These are phyloP conservation scores for Astatoreochromis straeleni DNA, from an alignment of 2,113 vertebrate species.

Conservation along the genomic window DNA sequence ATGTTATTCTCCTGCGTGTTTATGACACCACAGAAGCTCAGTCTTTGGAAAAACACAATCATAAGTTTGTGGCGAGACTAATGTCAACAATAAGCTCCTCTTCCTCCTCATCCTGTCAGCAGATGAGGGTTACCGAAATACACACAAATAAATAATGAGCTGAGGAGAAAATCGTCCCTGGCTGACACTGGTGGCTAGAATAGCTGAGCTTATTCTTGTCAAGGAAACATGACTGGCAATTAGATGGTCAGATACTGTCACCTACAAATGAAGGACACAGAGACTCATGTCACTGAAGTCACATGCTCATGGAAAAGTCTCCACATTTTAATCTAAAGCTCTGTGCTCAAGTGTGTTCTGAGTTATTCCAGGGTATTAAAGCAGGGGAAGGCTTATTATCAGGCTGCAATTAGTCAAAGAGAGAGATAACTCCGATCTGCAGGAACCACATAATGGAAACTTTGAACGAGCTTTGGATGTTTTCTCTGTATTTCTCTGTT, in stretches of 20 bases:
- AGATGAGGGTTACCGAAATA: conserved; percentile 12
- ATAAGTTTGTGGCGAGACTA: background rate
- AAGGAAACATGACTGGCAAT: background rate
- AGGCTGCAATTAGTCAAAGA: background rate
- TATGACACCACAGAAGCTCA: background rate
- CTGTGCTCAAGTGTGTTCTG: background rate
- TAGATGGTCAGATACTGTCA: background rate
- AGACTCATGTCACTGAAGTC: background rate
- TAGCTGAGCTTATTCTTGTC: background rate
- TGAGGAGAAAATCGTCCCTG: background rate
- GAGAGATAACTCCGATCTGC: background rate
- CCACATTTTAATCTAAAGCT: background rate
- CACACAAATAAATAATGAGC: conserved; percentile 24
- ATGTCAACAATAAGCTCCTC: conserved; percentile 39
- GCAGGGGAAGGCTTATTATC: conserved; percentile 17
- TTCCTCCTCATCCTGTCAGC: conserved; percentile 37
- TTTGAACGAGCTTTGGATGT: background rate
- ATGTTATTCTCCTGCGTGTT: background rate
- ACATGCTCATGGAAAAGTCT: background rate
- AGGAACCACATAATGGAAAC: background rate
- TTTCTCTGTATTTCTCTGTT: background rate
- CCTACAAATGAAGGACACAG: conserved; percentile 2
- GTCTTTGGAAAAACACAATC: conserved; percentile 21
- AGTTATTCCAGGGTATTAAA: background rate
- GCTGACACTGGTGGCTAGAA: background rate